Evolutionary conservation across 2,113 vertebrate species (phyloP).

Genomic region (Pteronura brasiliensis): DNA sequence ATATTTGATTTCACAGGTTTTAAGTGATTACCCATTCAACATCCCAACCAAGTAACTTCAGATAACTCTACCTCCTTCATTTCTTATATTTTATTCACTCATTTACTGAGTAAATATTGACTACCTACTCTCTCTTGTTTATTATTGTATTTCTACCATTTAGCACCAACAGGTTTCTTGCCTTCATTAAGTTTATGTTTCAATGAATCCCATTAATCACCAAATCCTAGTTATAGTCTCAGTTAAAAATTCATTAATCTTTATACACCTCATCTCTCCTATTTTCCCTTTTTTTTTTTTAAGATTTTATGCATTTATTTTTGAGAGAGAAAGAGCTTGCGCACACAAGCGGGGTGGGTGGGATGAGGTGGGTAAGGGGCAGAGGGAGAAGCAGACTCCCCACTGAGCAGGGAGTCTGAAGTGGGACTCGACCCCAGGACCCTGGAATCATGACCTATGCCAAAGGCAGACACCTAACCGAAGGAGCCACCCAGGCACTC

Average conservation of each 20-base stretch:
- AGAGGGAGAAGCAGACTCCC: neutral
- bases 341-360: neutral
- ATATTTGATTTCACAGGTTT: neutral
- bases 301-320: neutral
- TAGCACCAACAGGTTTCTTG: neutral
- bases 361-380: neutral
- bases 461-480: neutral
- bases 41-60: neutral
- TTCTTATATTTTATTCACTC: neutral
- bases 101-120: neutral
- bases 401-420: neutral
- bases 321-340: too few relatives aligned
- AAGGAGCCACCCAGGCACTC: too few relatives aligned
- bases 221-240: neutral
- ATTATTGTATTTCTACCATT: neutral
- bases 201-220: neutral
- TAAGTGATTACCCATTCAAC: neutral
- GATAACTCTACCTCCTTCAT: neutral
- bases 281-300: neutral
- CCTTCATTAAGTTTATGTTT: neutral
- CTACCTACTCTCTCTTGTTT: neutral
- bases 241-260: neutral
- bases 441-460: neutral
- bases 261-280: neutral
- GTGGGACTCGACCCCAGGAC: neutral